Percentiles rank a stretch among this genome's conserved stretches.
These are phyloP conservation scores for Tachysurus fulvidraco DNA, from an alignment of 2,113 vertebrate genomes.

Conservation along the genomic window DNA sequence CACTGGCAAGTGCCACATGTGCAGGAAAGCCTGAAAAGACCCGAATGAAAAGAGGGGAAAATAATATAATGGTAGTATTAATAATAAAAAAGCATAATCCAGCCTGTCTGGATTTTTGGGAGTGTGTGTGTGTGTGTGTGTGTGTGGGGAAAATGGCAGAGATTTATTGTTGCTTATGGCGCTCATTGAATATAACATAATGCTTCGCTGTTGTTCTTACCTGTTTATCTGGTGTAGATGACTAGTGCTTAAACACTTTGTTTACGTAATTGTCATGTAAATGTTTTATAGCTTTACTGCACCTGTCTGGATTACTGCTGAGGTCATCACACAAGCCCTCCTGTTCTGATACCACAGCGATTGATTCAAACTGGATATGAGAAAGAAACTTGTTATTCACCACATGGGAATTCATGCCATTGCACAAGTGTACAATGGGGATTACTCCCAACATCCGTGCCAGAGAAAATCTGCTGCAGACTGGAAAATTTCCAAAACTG, in stretches of 20 bases:
- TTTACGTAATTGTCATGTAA: conserved; percentile 6
- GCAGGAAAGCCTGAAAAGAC: conserved; percentile 30
- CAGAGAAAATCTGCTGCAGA: conserved; percentile 3
- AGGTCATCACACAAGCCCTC: conserved; percentile 3
- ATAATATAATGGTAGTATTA: conserved; percentile 8
- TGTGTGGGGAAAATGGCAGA: background rate
- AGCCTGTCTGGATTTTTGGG: conserved; percentile 17
- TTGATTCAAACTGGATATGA: background rate
- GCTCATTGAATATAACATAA: background rate
- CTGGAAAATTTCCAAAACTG: conserved; percentile 44
- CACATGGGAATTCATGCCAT: conserved; percentile 20
- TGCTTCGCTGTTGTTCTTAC: conserved; percentile 1
- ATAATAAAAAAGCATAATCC: conserved; percentile 1
- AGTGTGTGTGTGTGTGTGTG: background rate
- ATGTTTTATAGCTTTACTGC: conserved; percentile 15
- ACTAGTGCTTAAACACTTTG: background rate
- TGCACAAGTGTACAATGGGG: conserved; percentile 5
- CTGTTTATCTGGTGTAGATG: conserved; percentile 6
- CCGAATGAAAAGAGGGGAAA: background rate
- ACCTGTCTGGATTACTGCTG: conserved; percentile 29
- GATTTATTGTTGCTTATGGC: conserved; percentile 18
- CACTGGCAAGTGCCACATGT: conserved; percentile 48
- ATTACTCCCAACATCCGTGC: conserved; percentile 27
- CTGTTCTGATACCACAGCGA: background rate
- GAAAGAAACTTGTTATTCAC: background rate